Evolutionary conservation across 2,113 vertebrate genomes (phyloP), one percentile per base, ranked within the genome.

Genomic region (Daboia siamensis): DNA sequence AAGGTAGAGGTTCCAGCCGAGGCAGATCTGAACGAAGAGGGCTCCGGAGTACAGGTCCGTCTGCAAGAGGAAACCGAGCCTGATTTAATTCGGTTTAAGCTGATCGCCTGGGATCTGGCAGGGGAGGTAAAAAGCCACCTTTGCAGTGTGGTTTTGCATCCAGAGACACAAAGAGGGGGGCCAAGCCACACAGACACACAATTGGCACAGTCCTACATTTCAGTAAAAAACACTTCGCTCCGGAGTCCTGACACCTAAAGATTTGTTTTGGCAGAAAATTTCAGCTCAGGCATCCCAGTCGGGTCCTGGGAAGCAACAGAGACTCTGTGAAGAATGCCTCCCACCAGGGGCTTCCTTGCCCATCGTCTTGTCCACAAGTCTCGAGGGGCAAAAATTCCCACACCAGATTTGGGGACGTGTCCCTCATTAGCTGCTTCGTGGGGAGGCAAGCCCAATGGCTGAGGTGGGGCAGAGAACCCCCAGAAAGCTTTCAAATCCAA

Each of bases 1-100:
- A 69, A 99, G 97, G 95, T 98, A 98, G 88, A 99, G 98, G 96
- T 99, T 98, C 99, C 99, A 99, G 46, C 98, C 98, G 90, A 99
- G 97, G 96, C 98, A 99, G 93, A 99, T 98, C 95, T 99, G 98
- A 59, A 99, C 97, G 0, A 99, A 99, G 93, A 99, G 94, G 0
- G 99, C 98, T 88, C 98, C 98, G 0, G 97, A 99, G 11, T 98
- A 99, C 94, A 99, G 97, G 95, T 99, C 99, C 0, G 98, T 98
- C 98, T 99, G 96, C 0, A 84, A 0, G 0, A 0, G 33, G 86
- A 80, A 94, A 52, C n/a, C 87, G 15, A 80, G 1, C 6, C 74
- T 7, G 2, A 0, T 44, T 80, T 39, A 9, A 39, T 21, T 44
- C 1, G 1, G 15, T 80, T 80, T 44, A 54, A 86, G 46, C 29